Evolutionary conservation across 1,140 invertebrate species (phyloP), one percentile per base, ranked within the genome.

Genomic region (Stegodyphus dumicola): DNA sequence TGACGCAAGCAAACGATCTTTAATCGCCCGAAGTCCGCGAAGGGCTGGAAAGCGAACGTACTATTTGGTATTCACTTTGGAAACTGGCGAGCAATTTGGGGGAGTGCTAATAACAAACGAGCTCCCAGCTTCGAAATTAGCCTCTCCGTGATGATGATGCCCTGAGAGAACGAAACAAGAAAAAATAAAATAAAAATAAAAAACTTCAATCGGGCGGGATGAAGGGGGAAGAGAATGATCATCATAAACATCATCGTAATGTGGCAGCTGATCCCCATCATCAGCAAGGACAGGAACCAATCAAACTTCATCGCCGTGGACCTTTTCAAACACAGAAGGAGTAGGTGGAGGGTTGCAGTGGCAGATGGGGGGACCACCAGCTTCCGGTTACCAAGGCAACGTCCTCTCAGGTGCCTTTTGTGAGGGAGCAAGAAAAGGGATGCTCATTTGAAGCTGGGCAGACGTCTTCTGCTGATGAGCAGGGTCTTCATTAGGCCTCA

Each of bases 231-330:
- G 48, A 52, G 73, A 77, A 77, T 85, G 73, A 85, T 84, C 81
- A 85, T 85, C 81, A 85, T 85, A 85, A 85, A 85, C 81, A 85
- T 85, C 81, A 85, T 77, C 74, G 81, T 85, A 85, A 85, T 85
- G 81, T 85, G 81, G 81, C 81, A 85, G 81, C 81, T 85, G 81
- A 85, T 85, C 81, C 81, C 65, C 73, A 85, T 85, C 81, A 76
- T 85, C 81, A 85, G 81, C 60, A 69, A 77, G 73, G 81, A 85
- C 81, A 85, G 81, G 81, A 85, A 76, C 81, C 81, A 85, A 85
- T 85, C 81, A 85, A 85, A 85, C 81, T 77, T 77, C 81, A 85
- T 84, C 81, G 81, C 81, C 81, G 53, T 52, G 73, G 74, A 85
- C 6, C 65, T 67, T 67, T 67, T 67, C 13, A 67, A 67, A 17